These are phyloP conservation scores for Drosophila dives DNA, from an alignment of 2,888 invertebrate genomes.

Conservation along the genomic window DNA sequence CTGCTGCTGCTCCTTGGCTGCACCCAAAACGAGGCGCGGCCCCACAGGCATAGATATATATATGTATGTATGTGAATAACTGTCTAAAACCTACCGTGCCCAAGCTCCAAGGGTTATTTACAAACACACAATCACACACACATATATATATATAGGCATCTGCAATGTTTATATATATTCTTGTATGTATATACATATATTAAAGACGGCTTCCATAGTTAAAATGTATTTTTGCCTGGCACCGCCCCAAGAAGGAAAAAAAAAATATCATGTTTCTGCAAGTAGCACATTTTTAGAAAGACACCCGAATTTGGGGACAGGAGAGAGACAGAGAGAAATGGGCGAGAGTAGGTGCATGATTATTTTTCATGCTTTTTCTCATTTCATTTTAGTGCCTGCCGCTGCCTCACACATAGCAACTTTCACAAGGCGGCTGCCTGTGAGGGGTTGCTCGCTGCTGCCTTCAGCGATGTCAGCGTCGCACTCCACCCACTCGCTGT, in stretches of 20 bases:
- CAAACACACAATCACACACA: not conserved
- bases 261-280: constrained; percentile 31
- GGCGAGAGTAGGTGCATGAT: constrained; percentile 52
- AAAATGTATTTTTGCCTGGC: constrained; percentile 67
- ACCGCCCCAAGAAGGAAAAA: constrained; percentile 66
- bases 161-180: constrained; percentile 22
- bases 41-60: constrained; percentile 26
- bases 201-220: constrained; percentile 61
- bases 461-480: constrained; percentile 35
- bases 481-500: constrained; percentile 26
- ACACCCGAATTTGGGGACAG: not conserved
- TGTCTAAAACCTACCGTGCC: constrained; percentile 3
- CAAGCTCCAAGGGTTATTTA: constrained; percentile 23
- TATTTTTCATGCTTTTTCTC: constrained; percentile 79
- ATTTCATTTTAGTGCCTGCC: constrained; percentile 70
- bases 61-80: not conserved
- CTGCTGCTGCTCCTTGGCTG: constrained; percentile 34
- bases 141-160: constrained; percentile 1
- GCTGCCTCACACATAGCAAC: constrained; percentile 40
- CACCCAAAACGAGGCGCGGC: constrained; percentile 63
- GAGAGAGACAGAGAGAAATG: not conserved
- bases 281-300: constrained; percentile 45
- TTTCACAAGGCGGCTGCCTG: constrained; percentile 66
- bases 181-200: constrained; percentile 14
- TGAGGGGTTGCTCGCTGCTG: constrained; percentile 55